Percentiles rank a stretch among this genome's conserved stretches.
These are phyloP conservation scores for Andricus grossulariae DNA, from an alignment of 1,140 invertebrate genomes.

Conservation along the genomic window DNA sequence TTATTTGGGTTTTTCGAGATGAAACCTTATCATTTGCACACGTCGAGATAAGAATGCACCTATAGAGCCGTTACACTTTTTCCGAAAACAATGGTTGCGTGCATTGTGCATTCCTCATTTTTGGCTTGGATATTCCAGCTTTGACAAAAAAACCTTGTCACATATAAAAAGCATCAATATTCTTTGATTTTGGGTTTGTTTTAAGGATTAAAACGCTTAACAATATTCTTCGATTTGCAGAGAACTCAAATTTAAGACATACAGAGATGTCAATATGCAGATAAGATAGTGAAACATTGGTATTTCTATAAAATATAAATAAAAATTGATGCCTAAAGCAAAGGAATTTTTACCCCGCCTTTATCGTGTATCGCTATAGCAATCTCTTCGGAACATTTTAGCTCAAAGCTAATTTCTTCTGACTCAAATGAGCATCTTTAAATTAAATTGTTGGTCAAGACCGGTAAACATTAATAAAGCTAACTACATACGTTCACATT, in stretches of 20 bases:
- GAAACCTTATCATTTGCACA: no score
- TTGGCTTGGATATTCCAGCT: no score
- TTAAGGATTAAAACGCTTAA: no score
- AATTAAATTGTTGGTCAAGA: slow-evolving; percentile 18
- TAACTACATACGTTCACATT: background rate
- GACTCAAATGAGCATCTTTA: slow-evolving; percentile 6
- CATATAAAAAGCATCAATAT: no score
- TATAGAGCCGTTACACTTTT: background rate
- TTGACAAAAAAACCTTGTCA: no score
- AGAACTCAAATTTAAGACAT: no score
- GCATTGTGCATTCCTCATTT: background rate
- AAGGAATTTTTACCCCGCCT: background rate
- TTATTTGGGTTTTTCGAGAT: no score
- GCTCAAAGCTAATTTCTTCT: slow-evolving; percentile 5
- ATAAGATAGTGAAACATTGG: no score
- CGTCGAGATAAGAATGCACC: background rate
- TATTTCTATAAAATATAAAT: no score
- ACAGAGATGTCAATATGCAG: no score
- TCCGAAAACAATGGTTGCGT: slow-evolving; percentile 3
- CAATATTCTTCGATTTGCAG: no score
- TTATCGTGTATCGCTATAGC: background rate
- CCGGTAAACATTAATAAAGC: slow-evolving; percentile 9
- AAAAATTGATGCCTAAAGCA: background rate
- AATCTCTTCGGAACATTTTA: background rate
- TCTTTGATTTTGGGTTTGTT: no score